phyloP scores from a whole-genome alignment of 2,797 vertebrate genomes.

The Parauchenoglanis punctatus region DNA sequence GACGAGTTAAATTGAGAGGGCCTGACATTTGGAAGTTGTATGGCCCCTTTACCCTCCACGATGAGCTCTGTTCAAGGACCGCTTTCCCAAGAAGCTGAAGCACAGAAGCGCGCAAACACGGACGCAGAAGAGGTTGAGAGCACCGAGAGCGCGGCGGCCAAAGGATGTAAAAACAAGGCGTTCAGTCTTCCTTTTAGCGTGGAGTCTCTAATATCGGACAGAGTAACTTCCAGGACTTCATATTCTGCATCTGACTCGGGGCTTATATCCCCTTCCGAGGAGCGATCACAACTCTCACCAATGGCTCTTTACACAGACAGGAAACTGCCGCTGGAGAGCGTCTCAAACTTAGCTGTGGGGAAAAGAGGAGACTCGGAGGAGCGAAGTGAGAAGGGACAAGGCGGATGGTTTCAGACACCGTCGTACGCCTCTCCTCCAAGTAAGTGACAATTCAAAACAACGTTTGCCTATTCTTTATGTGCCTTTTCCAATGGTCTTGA shows the following conservation, averaged over 20 bases:
- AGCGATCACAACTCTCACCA: conserved; percentile 66
- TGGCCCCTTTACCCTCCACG: conserved; percentile 80
- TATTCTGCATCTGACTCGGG: conserved; percentile 56
- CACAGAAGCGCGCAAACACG: conserved; percentile 60
- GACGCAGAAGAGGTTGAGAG: conserved; percentile 63
- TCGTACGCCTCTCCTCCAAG: conserved; percentile 73
- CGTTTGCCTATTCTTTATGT: no score
- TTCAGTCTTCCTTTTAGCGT: conserved; percentile 81
- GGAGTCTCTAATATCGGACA: conserved; percentile 80
- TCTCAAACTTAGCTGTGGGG: conserved; percentile 56
- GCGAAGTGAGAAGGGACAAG: conserved; percentile 66
- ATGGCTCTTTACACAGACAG: conserved; percentile 63
- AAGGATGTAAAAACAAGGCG: conserved; percentile 70
- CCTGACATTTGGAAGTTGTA: conserved; percentile 65
- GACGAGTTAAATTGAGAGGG: conserved; percentile 31
- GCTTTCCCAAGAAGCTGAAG: conserved; percentile 65
- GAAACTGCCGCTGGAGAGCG: conserved; percentile 53
- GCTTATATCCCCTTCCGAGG: conserved; percentile 60
- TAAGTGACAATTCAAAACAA: conserved; percentile 68
- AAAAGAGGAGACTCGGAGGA: conserved; percentile 70
- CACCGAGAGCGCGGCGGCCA: conserved; percentile 66
- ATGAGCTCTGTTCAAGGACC: conserved; percentile 82
- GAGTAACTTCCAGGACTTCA: conserved; percentile 63
- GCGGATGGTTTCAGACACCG: conserved; percentile 70
- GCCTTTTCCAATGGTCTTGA: neutral